These are phyloP conservation scores for Bufo bufo DNA, from an alignment of 2,113 vertebrate species.

Conservation along the genomic window DNA sequence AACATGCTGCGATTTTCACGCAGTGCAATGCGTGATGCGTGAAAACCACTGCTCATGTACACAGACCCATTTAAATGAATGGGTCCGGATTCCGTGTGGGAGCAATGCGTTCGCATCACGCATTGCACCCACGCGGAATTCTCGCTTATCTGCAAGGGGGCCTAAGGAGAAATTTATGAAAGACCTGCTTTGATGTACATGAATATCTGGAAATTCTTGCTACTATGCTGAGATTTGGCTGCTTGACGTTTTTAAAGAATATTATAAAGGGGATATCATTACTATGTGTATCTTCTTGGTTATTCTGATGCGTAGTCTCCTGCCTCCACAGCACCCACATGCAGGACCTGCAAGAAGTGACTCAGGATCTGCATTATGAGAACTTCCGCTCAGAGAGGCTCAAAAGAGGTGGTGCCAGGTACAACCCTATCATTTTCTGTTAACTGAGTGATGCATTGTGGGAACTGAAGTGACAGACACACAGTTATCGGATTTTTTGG, in stretches of 20 bases:
- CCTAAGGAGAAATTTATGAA: background rate
- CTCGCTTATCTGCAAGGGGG: too few relatives aligned
- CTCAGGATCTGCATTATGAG: constrained; percentile 98
- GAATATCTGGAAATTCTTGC: background rate
- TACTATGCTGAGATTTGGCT: background rate
- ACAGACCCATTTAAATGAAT: too few relatives aligned
- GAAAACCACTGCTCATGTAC: too few relatives aligned
- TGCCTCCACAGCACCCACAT: constrained; percentile 87
- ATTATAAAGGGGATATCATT: background rate
- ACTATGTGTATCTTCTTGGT: background rate
- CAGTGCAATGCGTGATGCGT: background rate
- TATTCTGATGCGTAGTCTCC: background rate
- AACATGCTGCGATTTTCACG: background rate
- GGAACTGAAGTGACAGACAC: too few relatives aligned
- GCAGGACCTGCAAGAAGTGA: constrained; percentile 98
- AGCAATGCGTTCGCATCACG: too few relatives aligned
- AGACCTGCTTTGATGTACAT: background rate
- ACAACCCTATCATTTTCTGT: background rate
- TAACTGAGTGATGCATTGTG: background rate
- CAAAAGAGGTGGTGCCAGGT: constrained; percentile 91
- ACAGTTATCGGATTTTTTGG: too few relatives aligned
- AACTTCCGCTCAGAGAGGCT: constrained; percentile 98
- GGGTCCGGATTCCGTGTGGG: too few relatives aligned
- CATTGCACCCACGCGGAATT: too few relatives aligned
- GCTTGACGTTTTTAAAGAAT: background rate